Conservation (phyloP, 1,140 invertebrate species). For the Aplysia californica region DNA sequence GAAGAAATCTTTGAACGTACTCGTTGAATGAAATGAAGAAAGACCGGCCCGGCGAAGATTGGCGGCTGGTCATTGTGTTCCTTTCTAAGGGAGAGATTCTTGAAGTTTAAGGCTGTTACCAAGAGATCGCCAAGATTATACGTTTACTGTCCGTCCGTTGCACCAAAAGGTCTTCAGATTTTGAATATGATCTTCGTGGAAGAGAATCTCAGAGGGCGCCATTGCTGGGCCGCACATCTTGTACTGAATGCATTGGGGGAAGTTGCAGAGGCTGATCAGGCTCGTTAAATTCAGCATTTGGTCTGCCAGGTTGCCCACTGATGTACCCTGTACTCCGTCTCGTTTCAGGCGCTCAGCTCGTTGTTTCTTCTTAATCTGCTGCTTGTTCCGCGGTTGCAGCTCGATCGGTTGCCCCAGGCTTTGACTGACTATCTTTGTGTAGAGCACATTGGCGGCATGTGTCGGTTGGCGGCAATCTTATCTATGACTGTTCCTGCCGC, state of each 20-base stretch:
- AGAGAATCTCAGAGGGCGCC: constrained; percentile 4
- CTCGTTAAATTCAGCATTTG: constrained; percentile 25
- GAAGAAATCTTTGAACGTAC: constrained; percentile 9
- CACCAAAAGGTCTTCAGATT: constrained; percentile 4
- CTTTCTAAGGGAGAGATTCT: constrained; percentile 2
- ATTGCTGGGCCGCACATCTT: constrained; percentile 8
- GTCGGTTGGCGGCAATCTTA: constrained; percentile 7
- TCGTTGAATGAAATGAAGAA: constrained; percentile 2
- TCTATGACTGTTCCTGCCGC: background rate
- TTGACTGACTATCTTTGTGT: constrained; percentile 1
- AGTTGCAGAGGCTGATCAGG: background rate
- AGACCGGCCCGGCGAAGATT: constrained; percentile 3
- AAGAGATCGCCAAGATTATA: constrained; percentile 14
- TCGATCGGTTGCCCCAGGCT: constrained; percentile 4
- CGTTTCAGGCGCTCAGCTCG: background rate
- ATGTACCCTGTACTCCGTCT: constrained; percentile 10
- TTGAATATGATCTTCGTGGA: constrained; percentile 11
- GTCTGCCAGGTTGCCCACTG: constrained; percentile 20
- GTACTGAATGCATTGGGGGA: constrained; percentile 4
- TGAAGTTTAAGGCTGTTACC: background rate
- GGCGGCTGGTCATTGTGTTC: background rate
- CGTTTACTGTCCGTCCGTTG: background rate
- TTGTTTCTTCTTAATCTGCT: constrained; percentile 7
- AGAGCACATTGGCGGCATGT: constrained; percentile 8
- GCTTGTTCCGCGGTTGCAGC: constrained; percentile 1